phyloP scores from a whole-genome alignment of 2,888 invertebrate genomes.

The Congeria kusceri region DNA sequence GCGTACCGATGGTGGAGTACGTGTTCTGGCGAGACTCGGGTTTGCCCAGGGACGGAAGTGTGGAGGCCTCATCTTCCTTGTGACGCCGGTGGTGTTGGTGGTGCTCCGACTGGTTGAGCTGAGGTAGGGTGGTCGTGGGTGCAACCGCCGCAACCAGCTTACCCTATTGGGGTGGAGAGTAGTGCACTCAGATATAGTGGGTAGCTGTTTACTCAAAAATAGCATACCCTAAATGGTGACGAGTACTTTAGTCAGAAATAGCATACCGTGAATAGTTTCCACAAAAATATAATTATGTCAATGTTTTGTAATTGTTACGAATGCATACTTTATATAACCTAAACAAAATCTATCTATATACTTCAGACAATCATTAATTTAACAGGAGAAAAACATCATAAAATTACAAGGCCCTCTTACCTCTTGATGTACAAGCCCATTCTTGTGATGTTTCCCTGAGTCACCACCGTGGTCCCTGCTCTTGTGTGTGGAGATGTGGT shows the following conservation, averaged over 20 bases:
- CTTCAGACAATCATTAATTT: too few relatives aligned
- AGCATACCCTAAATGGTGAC: too few relatives aligned
- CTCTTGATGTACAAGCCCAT: conserved; percentile 53
- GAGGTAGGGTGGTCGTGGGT: conserved; percentile 78
- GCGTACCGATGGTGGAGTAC: conserved; percentile 66
- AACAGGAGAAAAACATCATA: too few relatives aligned
- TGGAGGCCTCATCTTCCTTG: conserved; percentile 65
- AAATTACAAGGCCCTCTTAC: too few relatives aligned
- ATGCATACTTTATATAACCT: too few relatives aligned
- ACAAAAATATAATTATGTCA: too few relatives aligned
- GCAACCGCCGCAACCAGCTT: conserved; percentile 79
- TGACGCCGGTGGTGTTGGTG: conserved; percentile 69
- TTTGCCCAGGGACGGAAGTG: conserved; percentile 75
- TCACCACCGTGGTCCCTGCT: conserved; percentile 47
- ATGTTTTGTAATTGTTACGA: neutral
- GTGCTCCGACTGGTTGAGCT: conserved; percentile 71
- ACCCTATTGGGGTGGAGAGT: conserved; percentile 58
- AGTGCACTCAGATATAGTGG: too few relatives aligned
- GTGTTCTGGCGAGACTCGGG: conserved; percentile 68
- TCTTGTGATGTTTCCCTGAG: conserved; percentile 58
- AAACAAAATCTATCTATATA: too few relatives aligned
- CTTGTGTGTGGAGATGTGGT: conserved; percentile 44
- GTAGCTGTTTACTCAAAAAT: too few relatives aligned
- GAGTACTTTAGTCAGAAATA: too few relatives aligned
- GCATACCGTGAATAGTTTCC: too few relatives aligned